Evolutionary conservation across 2,113 vertebrate species (phyloP).

Genomic region (Lates calcarifer): DNA sequence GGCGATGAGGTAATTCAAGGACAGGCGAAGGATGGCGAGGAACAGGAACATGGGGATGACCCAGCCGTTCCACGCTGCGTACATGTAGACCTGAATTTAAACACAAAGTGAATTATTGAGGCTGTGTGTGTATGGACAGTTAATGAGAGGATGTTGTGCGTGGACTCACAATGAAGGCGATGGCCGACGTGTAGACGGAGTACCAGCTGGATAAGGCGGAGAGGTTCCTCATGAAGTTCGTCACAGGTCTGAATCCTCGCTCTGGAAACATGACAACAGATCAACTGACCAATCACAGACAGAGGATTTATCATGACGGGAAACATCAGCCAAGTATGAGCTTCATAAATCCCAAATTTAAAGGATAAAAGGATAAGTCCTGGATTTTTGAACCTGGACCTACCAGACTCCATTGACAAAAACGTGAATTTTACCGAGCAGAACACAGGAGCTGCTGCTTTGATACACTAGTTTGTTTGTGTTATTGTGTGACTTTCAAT

Average conservation of each 20-base stretch:
- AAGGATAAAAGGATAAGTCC: no score
- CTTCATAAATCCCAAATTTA: no score
- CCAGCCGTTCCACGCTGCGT: conserved; percentile 98
- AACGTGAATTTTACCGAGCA: no score
- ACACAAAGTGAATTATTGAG: neutral
- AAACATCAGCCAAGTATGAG: no score
- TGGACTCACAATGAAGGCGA: conserved; percentile 93
- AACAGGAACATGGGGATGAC: conserved; percentile 97
- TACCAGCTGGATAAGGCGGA: conserved; percentile 97
- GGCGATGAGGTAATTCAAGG: conserved; percentile 98
- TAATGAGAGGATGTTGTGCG: neutral
- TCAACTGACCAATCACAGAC: neutral
- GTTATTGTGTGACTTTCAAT: no score
- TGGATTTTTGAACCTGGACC: no score
- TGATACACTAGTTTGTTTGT: no score
- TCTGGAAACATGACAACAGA: conserved; percentile 81
- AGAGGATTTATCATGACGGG: neutral
- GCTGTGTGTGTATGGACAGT: neutral
- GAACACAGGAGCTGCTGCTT: no score
- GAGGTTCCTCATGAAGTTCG: conserved; percentile 96
- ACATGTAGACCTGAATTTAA: conserved; percentile 92
- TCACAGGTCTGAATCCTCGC: conserved; percentile 95
- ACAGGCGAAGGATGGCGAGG: conserved; percentile 95
- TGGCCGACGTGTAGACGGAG: conserved; percentile 96
- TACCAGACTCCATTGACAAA: no score